Percentiles rank a stretch among this genome's conserved stretches.
These are phyloP conservation scores for Phoebastria nigripes DNA, from an alignment of 2,797 vertebrate genomes.

Conservation along the genomic window DNA sequence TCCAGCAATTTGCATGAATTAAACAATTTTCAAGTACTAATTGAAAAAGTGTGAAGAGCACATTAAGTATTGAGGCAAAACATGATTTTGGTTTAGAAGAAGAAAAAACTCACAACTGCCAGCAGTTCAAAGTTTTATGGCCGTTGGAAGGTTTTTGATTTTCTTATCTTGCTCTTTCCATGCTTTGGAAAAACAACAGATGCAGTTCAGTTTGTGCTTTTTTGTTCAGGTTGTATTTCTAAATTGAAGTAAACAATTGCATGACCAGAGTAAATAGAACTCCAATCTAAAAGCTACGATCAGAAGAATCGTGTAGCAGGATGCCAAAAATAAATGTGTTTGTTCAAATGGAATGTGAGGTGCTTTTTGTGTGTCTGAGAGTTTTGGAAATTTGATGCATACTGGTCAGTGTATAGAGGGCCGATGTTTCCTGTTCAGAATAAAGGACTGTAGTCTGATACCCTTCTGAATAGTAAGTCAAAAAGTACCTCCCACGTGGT, in stretches of 20 bases:
- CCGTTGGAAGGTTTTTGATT: conserved; percentile 8
- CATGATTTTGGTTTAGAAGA: not conserved
- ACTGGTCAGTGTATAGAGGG: not conserved
- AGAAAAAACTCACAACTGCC: not conserved
- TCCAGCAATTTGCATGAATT: conserved; percentile 60
- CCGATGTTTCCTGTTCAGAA: not conserved
- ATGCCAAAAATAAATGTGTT: not conserved
- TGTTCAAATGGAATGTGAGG: not conserved
- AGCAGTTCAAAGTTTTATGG: conserved; percentile 17
- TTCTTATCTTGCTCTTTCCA: conserved; percentile 29
- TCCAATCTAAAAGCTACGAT: not conserved
- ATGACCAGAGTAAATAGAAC: not conserved
- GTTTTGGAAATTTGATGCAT: not conserved
- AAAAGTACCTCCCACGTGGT: not conserved
- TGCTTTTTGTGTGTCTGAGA: not conserved
- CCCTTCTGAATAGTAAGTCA: not conserved
- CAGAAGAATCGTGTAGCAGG: not conserved
- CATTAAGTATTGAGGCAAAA: conserved; percentile 21
- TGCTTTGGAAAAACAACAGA: not conserved
- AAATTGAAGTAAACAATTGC: not conserved
- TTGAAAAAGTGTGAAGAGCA: conserved; percentile 31
- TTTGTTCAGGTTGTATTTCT: conserved; percentile 8
- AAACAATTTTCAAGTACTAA: conserved; percentile 50
- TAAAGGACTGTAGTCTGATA: not conserved
- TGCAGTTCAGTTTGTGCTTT: not conserved